A percentile compares a stretch with the other conserved stretches of the same genome.
Evolutionary conservation across 2,113 vertebrate species (phyloP).

Genomic region (Ochotona princeps): DNA sequence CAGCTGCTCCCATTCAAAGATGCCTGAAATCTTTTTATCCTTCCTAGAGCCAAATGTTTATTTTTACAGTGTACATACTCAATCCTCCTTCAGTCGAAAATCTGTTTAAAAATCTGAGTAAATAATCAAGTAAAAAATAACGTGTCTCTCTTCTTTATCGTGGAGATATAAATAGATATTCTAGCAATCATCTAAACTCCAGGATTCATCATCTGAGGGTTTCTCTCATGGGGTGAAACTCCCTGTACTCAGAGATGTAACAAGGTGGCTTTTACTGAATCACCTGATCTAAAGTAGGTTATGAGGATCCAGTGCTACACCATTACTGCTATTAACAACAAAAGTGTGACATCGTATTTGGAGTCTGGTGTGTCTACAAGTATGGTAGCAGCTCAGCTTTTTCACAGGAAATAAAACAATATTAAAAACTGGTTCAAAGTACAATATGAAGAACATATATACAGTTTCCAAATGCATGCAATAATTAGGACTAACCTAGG

Average conservation of each 20-base stretch:
- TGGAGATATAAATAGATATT: not conserved
- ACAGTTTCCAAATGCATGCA: too few relatives aligned
- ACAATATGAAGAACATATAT: not conserved
- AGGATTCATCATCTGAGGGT: not conserved
- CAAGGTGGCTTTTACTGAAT: not conserved
- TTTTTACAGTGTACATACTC: not conserved
- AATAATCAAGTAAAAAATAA: not conserved
- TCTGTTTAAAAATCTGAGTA: not conserved
- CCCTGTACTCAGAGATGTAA: not conserved
- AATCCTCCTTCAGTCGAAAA: not conserved
- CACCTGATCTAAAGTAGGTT: not conserved
- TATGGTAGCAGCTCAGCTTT: not conserved
- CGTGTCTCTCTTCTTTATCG: not conserved
- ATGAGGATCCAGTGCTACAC: not conserved
- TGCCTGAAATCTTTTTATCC: not conserved
- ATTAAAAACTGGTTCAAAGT: conserved; percentile 10
- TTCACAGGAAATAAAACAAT: not conserved
- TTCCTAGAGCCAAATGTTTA: not conserved
- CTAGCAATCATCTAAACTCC: not conserved
- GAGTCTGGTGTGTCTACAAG: not conserved
- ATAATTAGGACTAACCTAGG: too few relatives aligned
- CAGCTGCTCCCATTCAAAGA: not conserved
- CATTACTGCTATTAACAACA: not conserved
- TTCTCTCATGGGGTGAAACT: not conserved
- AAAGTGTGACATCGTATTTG: not conserved